Base-by-base conservation (phyloP, 2,888 invertebrate genomes). In the Brassicogethes aeneus region DNA sequence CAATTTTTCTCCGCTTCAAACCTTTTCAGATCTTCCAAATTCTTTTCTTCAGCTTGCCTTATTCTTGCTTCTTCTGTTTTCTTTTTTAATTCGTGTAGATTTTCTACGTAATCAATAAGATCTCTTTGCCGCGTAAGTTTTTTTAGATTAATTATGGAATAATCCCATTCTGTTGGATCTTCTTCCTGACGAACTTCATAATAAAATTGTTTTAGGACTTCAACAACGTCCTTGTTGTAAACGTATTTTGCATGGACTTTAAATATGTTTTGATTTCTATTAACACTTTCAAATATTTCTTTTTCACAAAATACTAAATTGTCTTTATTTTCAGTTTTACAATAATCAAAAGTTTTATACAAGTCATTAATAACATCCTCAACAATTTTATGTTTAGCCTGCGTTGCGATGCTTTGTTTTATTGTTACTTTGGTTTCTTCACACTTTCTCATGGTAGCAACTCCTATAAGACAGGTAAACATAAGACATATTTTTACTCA, bases 201-300 rank as follows among this genome's bases (percentile, higher is more conserved):
- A 37, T 55, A 55, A 37, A 55, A 46, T 13, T 40, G 15, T 43
- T 53, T 49, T 17, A 55, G 36, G 41, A 50, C 39, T 16, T 44
- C 40, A 15, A 55, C 46, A 16, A 47, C 36, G 5, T 40, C 31
- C 32, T 51, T 43, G 10, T 23, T 10, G 10, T 23, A 23, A 7
- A 10, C 10, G 10, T 7, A 23, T 23, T 5, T 23, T 7, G 23
- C 5, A 23, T 23, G 5, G 5, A 23, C 10, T 23, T 23, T 23
- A 23, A 23, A 23, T 23, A 23, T 23, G 23, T 23, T 10, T 5
- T 23, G 5, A 10, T 23, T 10, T 10, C 10, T 5, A 23, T 23
- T 23, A 7, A 23, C 10, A 23, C 5, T 10, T 10, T 23, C 23
- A 10, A 23, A 23, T 10, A 23, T 7, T 23, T 23, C 23, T 7